Conservation (phyloP, 2,797 vertebrate genomes). For the Brachyrhaphis roseni region DNA sequence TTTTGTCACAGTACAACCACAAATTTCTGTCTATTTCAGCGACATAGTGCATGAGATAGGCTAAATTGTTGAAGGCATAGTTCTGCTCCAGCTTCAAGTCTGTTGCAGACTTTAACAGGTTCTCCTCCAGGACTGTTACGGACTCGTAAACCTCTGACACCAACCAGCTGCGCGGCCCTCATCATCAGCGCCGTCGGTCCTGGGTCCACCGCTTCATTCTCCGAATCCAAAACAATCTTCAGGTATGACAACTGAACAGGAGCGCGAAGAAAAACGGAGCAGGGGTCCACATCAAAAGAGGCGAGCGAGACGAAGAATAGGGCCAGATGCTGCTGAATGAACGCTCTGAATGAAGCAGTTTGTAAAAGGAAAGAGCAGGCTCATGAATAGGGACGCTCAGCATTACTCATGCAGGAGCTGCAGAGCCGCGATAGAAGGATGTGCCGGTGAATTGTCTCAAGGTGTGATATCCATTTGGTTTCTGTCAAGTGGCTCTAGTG, state of each 20-base stretch:
- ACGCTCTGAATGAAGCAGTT: slow-evolving; percentile 62
- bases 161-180: slow-evolving; percentile 67
- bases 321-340: slow-evolving; percentile 70
- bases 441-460: slow-evolving; percentile 62
- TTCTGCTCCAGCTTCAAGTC: background rate
- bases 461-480: slow-evolving; percentile 41
- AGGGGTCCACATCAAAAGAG: slow-evolving; percentile 75
- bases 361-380: slow-evolving; percentile 48
- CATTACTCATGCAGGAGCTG: slow-evolving; percentile 66
- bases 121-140: background rate
- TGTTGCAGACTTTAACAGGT: background rate
- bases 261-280: slow-evolving; percentile 66
- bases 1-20: too few species aligned
- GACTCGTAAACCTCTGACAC: slow-evolving; percentile 63
- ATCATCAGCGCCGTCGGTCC: slow-evolving; percentile 44
- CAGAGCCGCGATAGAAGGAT: slow-evolving; percentile 40
- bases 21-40: too few species aligned
- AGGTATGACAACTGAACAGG: slow-evolving; percentile 74
- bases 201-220: slow-evolving; percentile 52
- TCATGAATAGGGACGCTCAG: slow-evolving; percentile 69
- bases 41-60: too few species aligned
- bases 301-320: slow-evolving; percentile 67
- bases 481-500: slow-evolving; percentile 41
- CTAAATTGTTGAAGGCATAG: background rate
- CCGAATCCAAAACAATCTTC: slow-evolving; percentile 71